Evolutionary conservation across 2,888 invertebrate species (phyloP), one percentile per base, ranked within the genome.

Genomic region (Hybos culiciformis): DNA sequence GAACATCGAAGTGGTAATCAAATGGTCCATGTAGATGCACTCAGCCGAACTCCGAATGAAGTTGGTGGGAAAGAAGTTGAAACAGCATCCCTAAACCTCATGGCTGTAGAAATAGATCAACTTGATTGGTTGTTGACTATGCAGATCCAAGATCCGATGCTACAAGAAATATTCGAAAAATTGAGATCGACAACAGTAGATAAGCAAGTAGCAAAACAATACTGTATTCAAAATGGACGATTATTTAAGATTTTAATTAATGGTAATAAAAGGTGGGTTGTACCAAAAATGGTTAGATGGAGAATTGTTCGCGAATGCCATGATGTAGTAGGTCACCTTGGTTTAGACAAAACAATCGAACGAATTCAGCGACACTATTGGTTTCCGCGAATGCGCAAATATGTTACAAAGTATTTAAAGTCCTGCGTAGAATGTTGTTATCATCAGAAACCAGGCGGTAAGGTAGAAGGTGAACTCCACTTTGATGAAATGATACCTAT

Each of bases 381-480:
- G 62, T 66, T 67, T 43, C 56, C 57, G 0, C 52, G 53, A 6
- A 60, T 65, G 60, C 47, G 50, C 21, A 36, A 46, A 3, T 62
- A 59, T 37, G 56, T 63, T 3, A 52, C 55, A 36, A 53, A 59
- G 37, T 64, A 67, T 44, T 57, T 66, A 5, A 42, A 38, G 3
- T 23, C 4, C 38, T 38, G 9, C 23, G 49, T 5, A 3, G 50
- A 60, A 8, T 69, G 64, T 43, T 42, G 61, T 7, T 61, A 60
- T 37, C 52, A 54, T 18, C 64, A 66, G 46, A 46, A 49, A 4
- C 34, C 38, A 15, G 26, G 50, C 11, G 54, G 53, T 12, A 48
- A 48, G 34, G 47, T 49, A 32, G 53, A 56, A 41, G 62, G 62
- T 9, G 46, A 50, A 11, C 44, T 66, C 5, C 40, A 46, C 17